Evolutionary conservation across 2,113 vertebrate species (phyloP).

Genomic region (Peromyscus maniculatus): DNA sequence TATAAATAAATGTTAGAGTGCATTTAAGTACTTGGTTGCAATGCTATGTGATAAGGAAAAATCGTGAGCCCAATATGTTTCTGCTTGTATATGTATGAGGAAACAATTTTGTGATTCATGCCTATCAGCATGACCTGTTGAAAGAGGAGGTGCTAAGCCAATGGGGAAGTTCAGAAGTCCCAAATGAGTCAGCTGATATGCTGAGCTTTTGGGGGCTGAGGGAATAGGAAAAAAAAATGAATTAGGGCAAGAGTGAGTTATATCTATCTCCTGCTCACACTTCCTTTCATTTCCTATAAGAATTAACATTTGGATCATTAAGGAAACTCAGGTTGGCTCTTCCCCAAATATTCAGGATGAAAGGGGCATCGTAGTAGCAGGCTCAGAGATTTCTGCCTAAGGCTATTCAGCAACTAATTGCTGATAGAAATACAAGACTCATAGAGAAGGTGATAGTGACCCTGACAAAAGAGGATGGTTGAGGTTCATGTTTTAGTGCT

Average conservation of each 20-base stretch:
- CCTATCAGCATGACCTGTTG: not conserved
- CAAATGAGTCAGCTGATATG: not conserved
- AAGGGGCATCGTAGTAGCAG: not conserved
- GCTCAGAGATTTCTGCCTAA: not conserved
- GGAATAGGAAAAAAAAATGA: not conserved
- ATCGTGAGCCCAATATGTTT: slow-evolving; percentile 2
- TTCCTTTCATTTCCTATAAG: not conserved
- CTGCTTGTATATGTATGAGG: not conserved
- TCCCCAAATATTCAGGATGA: slow-evolving; percentile 10
- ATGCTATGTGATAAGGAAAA: not conserved
- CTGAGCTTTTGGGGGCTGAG: not conserved
- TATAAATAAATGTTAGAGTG: slow-evolving; percentile 11
- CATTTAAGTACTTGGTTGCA: slow-evolving; percentile 12
- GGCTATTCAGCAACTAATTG: not conserved
- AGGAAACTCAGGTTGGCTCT: not conserved
- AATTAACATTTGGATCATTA: slow-evolving; percentile 21
- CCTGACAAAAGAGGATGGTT: not conserved
- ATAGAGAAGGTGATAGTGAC: not conserved
- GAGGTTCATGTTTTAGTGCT: not conserved
- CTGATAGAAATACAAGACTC: not conserved
- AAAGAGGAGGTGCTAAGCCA: not conserved
- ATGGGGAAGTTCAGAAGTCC: not conserved
- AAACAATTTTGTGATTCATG: not conserved
- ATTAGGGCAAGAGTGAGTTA: not conserved
- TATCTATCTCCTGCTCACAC: not conserved